Percentiles rank a stretch among this genome's conserved stretches.
These are phyloP conservation scores for Ormyrus nitidulus DNA, from an alignment of 2,888 invertebrate species.

Conservation along the genomic window DNA sequence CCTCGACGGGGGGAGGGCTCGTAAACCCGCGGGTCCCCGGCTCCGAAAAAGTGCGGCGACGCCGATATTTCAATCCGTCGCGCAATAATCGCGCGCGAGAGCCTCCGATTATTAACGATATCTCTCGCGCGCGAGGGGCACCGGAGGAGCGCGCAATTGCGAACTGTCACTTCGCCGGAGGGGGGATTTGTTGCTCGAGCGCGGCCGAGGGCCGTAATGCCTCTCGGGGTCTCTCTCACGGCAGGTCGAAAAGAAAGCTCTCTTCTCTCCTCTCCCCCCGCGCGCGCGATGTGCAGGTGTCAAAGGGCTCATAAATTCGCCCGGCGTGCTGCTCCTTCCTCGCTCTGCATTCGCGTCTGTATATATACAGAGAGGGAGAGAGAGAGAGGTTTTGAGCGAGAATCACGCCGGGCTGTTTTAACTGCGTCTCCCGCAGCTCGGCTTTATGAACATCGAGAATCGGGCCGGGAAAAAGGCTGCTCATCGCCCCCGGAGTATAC, in stretches of 20 bases:
- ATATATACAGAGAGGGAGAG: neutral
- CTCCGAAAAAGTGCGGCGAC: conserved; percentile 6
- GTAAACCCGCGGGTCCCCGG: conserved; percentile 2
- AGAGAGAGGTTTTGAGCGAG: conserved; percentile 17
- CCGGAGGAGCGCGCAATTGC: neutral
- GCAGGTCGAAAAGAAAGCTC: conserved; percentile 20
- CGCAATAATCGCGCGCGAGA: neutral
- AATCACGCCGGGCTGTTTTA: conserved; percentile 41
- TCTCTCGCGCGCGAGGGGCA: neutral
- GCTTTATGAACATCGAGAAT: conserved; percentile 44
- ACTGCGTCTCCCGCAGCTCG: conserved; percentile 51
- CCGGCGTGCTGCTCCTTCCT: conserved; percentile 39
- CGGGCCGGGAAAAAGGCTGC: conserved; percentile 37
- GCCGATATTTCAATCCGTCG: conserved; percentile 46
- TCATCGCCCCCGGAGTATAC: conserved; percentile 18
- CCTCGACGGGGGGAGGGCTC: neutral
- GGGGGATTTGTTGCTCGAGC: conserved; percentile 41
- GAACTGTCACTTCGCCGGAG: conserved; percentile 35
- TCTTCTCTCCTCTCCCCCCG: neutral
- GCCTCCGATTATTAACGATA: conserved; percentile 29
- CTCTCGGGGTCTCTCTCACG: conserved; percentile 36
- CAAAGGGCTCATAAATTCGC: conserved; percentile 54
- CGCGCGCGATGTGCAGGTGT: conserved; percentile 46
- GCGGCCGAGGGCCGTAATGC: conserved; percentile 26
- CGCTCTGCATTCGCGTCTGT: neutral